Percentiles rank a stretch among this genome's conserved stretches.
phyloP scores from a whole-genome alignment of 2,113 vertebrate species.

The Isurus oxyrinchus region DNA sequence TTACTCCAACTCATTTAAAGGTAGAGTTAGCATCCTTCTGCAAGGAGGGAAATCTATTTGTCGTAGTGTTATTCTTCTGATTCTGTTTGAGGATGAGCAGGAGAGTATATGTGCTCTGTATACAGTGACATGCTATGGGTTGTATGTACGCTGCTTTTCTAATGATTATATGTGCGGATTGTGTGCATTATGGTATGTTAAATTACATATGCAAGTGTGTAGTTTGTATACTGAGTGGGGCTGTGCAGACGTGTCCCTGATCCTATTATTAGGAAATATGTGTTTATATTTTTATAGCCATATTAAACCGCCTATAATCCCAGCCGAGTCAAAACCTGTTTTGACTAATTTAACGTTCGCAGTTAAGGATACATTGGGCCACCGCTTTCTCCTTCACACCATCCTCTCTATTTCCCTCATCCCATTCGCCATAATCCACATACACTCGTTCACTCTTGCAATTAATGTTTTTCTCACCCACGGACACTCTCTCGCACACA shows the following conservation, averaged over 20 bases:
- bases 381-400: not conserved
- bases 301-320: slow-evolving; percentile 66
- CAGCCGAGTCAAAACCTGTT: slow-evolving; percentile 44
- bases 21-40: not conserved
- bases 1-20: not conserved
- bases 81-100: not conserved
- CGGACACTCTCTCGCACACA: not conserved
- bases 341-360: not conserved
- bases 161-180: not conserved
- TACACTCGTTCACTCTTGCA: not conserved
- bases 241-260: not conserved
- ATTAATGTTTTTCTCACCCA: too few species aligned
- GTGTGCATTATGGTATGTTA: not conserved
- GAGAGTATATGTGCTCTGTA: not conserved
- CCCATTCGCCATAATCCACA: not conserved
- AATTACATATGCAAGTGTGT: too few species aligned
- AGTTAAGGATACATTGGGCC: not conserved
- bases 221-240: not conserved
- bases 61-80: not conserved
- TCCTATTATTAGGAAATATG: slow-evolving; percentile 46
- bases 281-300: slow-evolving; percentile 60
- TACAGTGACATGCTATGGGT: not conserved
- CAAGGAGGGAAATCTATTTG: not conserved
- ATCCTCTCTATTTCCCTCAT: not conserved
- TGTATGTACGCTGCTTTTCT: not conserved